Evolutionary conservation across 2,888 invertebrate species (phyloP).

Genomic region (Trachelus stipa): DNA sequence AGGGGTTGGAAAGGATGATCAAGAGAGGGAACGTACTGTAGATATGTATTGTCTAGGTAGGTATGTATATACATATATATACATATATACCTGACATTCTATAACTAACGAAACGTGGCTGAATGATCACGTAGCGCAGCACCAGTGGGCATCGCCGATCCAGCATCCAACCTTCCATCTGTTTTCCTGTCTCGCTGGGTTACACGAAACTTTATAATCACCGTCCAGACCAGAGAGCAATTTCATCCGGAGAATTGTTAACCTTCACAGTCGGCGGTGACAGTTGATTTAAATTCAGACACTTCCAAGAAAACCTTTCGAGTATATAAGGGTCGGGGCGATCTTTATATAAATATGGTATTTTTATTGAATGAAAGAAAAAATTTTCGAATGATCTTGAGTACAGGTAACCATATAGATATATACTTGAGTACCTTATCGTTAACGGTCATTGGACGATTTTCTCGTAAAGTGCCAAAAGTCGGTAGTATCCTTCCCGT

Average conservation of each 20-base stretch:
- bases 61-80: too few relatives aligned
- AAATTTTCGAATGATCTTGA: neutral
- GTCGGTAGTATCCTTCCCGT: neutral
- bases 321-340: neutral
- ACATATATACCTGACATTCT: neutral
- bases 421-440: neutral
- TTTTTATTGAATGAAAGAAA: neutral
- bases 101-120: constrained; percentile 20
- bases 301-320: neutral
- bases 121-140: constrained; percentile 38
- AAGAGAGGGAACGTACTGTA: neutral
- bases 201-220: constrained; percentile 46
- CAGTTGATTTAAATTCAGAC: neutral
- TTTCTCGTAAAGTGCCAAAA: neutral
- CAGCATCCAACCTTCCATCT: constrained; percentile 17
- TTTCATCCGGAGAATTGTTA: constrained; percentile 17
- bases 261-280: neutral
- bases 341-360: neutral
- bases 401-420: neutral
- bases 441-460: neutral
- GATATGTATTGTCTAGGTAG: neutral
- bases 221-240: constrained; percentile 23
- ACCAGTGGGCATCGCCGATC: constrained; percentile 23
- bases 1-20: too few relatives aligned
- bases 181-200: constrained; percentile 28